Percentiles rank a stretch among this genome's conserved stretches.
phyloP scores from a whole-genome alignment of 1,140 invertebrate genomes.

The Diuraphis noxia region DNA sequence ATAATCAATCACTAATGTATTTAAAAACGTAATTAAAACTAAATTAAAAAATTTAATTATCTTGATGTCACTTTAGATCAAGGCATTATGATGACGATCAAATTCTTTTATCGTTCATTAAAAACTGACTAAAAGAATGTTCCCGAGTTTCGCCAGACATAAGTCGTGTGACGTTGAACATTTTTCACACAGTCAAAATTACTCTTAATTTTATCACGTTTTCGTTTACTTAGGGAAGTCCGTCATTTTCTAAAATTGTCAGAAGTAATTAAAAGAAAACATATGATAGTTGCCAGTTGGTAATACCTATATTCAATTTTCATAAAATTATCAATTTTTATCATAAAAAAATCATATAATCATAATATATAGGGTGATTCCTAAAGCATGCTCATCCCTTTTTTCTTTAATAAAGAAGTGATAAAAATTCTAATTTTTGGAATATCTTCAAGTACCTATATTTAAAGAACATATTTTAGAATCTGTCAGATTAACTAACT shows the following conservation, averaged over 20 bases:
- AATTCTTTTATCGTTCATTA: neutral
- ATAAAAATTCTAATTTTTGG: too few species aligned
- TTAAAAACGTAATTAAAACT: conserved; percentile 11
- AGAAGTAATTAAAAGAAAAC: neutral
- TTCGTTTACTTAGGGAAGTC: neutral
- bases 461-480: too few species aligned
- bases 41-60: conserved; percentile 7
- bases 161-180: neutral
- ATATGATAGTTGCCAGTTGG: neutral
- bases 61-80: neutral
- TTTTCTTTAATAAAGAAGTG: too few species aligned
- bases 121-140: neutral
- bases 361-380: too few species aligned
- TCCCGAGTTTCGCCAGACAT: neutral
- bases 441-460: too few species aligned
- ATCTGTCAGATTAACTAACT: too few species aligned
- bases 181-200: neutral
- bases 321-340: neutral
- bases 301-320: neutral
- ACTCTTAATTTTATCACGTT: neutral
- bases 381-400: too few species aligned
- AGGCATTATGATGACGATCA: conserved; percentile 3
- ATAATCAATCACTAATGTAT: conserved; percentile 10
- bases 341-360: too few species aligned
- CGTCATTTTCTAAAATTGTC: neutral